Conservation (phyloP, 2,888 invertebrate species). For the Drosophila meridiana region DNA sequence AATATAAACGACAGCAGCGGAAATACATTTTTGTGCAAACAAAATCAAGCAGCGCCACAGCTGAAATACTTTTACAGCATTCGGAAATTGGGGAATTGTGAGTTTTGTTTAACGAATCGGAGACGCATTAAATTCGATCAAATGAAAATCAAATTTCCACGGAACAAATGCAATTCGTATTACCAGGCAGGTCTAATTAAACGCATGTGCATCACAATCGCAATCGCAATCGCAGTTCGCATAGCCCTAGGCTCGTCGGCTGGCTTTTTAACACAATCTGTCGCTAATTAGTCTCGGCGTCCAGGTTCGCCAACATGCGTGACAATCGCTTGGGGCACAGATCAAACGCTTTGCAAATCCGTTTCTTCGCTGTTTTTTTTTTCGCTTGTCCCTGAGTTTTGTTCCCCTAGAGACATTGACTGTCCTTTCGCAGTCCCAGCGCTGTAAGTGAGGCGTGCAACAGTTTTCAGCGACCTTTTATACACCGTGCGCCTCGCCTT, state of each 20-base stretch:
- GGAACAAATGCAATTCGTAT: constrained; percentile 18
- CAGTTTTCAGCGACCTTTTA: constrained; percentile 3
- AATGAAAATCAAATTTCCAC: constrained; percentile 52
- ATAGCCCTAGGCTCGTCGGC: background rate
- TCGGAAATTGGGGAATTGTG: constrained; percentile 24
- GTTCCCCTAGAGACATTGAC: constrained; percentile 4
- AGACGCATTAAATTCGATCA: constrained; percentile 62
- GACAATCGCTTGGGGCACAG: constrained; percentile 61
- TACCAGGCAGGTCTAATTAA: constrained; percentile 60
- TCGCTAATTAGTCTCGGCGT: constrained; percentile 47
- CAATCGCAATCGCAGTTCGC: background rate
- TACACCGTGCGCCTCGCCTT: background rate
- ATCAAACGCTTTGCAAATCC: constrained; percentile 63
- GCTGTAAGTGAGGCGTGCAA: constrained; percentile 3
- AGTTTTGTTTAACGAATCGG: constrained; percentile 29
- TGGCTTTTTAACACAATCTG: constrained; percentile 23
- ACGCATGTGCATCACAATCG: constrained; percentile 52
- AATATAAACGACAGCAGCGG: constrained; percentile 17
- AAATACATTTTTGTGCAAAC: constrained; percentile 68
- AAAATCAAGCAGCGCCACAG: constrained; percentile 57
- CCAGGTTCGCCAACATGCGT: constrained; percentile 37
- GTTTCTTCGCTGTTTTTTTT: too few species aligned
- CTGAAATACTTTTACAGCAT: constrained; percentile 8
- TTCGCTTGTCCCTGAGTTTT: background rate
- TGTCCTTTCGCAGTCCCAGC: background rate